Conservation (phyloP, 2,888 invertebrate genomes). For the Lydus trimaculatus region DNA sequence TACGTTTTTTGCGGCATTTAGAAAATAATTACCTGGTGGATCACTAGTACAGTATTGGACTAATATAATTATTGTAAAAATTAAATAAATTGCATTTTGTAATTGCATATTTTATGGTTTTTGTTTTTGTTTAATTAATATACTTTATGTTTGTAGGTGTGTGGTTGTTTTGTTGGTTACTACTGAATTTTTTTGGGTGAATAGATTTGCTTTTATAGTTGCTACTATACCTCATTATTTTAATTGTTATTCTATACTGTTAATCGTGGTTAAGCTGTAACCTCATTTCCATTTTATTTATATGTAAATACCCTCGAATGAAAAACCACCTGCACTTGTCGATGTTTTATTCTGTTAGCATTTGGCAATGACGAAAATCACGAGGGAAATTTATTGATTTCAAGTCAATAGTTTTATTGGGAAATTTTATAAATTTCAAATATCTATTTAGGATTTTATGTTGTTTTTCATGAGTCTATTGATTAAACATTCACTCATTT, state of each 20-base stretch:
- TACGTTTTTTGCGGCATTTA: constrained; percentile 57
- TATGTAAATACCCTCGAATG: neutral
- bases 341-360: neutral
- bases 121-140: too few species aligned
- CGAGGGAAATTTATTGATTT: neutral
- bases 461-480: too few species aligned
- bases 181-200: neutral
- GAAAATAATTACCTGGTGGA: constrained; percentile 38
- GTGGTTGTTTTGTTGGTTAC: neutral
- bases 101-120: neutral
- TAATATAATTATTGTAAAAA: neutral
- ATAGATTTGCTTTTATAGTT: neutral
- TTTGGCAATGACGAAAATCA: neutral
- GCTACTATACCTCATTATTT: neutral
- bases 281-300: constrained; percentile 6
- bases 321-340: neutral
- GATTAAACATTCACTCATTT: too few species aligned
- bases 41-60: neutral
- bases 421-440: neutral
- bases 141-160: neutral
- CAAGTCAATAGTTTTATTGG: neutral
- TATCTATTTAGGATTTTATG: neutral
- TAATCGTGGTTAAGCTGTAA: neutral
- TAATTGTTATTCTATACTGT: neutral
- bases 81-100: neutral